A percentile compares a stretch with the other conserved stretches of the same genome.
phyloP scores from a whole-genome alignment of 2,888 invertebrate genomes.

The Dryomyza anilis region DNA sequence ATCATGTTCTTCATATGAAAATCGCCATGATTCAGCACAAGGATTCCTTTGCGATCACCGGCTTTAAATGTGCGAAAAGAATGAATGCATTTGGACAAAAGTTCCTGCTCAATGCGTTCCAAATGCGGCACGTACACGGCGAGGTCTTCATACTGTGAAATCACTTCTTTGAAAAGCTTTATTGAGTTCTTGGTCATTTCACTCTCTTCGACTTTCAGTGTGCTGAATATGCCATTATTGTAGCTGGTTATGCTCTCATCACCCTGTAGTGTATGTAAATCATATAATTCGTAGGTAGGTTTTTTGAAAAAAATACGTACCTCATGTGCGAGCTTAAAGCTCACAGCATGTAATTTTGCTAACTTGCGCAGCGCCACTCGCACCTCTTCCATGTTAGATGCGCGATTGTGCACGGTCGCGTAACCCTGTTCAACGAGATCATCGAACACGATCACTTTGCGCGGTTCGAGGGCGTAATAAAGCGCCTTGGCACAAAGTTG shows the following conservation, averaged over 20 bases:
- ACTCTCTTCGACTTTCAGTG: no score
- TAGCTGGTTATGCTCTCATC: not conserved
- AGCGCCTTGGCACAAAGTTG: conserved; percentile 25
- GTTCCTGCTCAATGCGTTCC: conserved; percentile 29
- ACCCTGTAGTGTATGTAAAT: not conserved
- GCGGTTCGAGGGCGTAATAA: conserved; percentile 29
- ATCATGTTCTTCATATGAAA: conserved; percentile 47
- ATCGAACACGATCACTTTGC: conserved; percentile 35
- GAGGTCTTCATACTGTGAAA: conserved; percentile 24
- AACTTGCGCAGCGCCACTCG: conserved; percentile 32
- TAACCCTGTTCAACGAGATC: conserved; percentile 35
- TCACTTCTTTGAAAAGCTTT: conserved; percentile 32
- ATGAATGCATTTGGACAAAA: conserved; percentile 24
- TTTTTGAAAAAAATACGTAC: conserved; percentile 28
- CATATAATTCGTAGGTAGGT: no score
- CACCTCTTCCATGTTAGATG: conserved; percentile 23
- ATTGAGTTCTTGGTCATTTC: conserved; percentile 8
- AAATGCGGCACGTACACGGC: conserved; percentile 40
- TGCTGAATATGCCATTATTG: no score
- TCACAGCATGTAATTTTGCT: conserved; percentile 40
- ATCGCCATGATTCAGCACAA: conserved; percentile 48
- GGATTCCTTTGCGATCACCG: conserved; percentile 29
- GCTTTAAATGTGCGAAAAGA: conserved; percentile 36
- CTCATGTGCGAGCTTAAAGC: conserved; percentile 33
- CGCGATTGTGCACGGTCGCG: conserved; percentile 26